A percentile compares a stretch with the other conserved stretches of the same genome.
These are phyloP conservation scores for Psittacula derbiana DNA, from an alignment of 2,797 vertebrate genomes.

Conservation along the genomic window DNA sequence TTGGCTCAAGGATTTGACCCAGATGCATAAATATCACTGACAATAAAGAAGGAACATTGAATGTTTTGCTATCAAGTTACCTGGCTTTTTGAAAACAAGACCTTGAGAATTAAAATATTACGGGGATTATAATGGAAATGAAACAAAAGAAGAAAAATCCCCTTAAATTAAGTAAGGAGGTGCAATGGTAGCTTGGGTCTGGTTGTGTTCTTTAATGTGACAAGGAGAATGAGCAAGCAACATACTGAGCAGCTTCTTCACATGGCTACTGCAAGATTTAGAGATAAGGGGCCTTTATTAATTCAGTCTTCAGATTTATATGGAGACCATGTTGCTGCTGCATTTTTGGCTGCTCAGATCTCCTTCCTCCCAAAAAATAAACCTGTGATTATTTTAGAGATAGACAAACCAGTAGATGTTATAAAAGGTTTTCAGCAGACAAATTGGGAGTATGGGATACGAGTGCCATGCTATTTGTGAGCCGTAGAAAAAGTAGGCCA, in stretches of 20 bases:
- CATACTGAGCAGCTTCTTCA: background rate
- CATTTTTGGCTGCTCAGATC: background rate
- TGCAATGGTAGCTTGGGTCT: background rate
- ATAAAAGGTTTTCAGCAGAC: background rate
- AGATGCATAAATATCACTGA: background rate
- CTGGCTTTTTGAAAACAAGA: background rate
- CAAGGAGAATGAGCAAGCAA: background rate
- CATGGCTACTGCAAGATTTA: background rate
- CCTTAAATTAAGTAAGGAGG: background rate
- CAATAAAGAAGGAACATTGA: background rate
- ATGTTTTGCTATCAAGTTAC: background rate
- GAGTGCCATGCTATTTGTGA: background rate
- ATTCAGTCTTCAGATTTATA: background rate
- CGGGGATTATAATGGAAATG: background rate
- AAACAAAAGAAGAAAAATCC: background rate
- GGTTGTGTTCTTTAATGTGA: background rate
- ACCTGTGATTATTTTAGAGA: background rate
- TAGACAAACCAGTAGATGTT: background rate
- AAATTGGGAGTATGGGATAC: background rate
- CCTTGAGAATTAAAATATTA: background rate
- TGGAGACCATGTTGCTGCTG: background rate
- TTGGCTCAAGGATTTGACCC: background rate
- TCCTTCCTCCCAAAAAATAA: background rate
- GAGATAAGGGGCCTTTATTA: background rate
- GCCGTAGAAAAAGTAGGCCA: background rate